Evolutionary conservation across 1,140 invertebrate genomes (phyloP), one percentile per base, ranked within the genome.

Genomic region (Ceratina japonica): DNA sequence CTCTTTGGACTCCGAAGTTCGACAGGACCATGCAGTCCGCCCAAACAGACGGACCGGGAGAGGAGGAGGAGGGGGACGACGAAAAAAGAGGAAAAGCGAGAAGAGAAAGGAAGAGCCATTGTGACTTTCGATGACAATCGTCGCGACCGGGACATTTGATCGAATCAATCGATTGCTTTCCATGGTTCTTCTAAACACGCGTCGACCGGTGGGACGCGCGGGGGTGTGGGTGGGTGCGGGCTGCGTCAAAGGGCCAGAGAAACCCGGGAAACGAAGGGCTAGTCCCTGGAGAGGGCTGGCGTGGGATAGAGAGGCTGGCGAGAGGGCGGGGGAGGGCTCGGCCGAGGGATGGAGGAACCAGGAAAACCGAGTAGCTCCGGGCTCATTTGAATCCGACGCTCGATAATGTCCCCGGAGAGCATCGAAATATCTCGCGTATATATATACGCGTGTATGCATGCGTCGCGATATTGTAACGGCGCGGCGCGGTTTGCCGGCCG

Each of bases 121-220:
- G 90, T 91, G 87, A 87, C 85, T 87, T 87, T 79, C 80, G 82
- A 91, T 90, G 88, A 90, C 90, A 91, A 90, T 90, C 89, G 87
- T 87, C 88, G 85, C 87, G 86, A 83, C 73, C 78, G 76, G 84
- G 85, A 89, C 88, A 87, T 91, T 90, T 90, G 90, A 91, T 91
- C 88, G 86, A 90, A 91, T 91, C 88, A 90, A 88, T 87, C 89
- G 87, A 90, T 91, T 86, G 84, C 77, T 90, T 87, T 87, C 84
- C 84, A 85, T 78, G 72, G 85, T 89, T 88, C 86, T 88, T 90
- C 87, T 86, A 86, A 89, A 89, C 82, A 83, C 64, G 37, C 37
- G 37, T 44, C 37, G 61, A 72, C 16, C 64, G 59, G n/a, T n/a
- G n/a, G n/a, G n/a, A n/a, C n/a, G n/a, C n/a, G n/a, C n/a, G 16